Conservation (phyloP, 2,113 vertebrate species). For the Motacilla alba region DNA sequence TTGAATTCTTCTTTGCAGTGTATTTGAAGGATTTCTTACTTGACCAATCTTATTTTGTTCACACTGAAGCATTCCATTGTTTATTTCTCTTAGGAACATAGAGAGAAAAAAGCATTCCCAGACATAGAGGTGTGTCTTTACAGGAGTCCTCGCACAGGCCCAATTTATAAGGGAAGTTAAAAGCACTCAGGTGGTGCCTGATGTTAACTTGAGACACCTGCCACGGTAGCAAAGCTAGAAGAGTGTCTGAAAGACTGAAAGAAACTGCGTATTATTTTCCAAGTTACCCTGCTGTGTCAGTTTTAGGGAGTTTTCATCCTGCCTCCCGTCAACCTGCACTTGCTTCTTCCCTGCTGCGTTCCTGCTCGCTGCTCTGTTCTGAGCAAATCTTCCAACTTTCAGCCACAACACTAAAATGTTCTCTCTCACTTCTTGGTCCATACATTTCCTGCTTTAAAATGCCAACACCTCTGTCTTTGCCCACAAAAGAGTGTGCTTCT, state of each 20-base stretch:
- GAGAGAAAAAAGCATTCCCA: accelerated
- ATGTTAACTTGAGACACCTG: not conserved
- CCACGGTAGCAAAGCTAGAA: not conserved
- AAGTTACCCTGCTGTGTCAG: not conserved
- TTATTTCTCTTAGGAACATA: not conserved
- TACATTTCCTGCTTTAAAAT: not conserved
- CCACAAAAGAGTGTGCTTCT: not conserved
- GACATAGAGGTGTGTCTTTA: accelerated
- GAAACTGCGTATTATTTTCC: not conserved
- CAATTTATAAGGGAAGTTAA: not conserved
- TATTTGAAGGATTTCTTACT: not conserved
- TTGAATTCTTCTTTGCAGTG: not conserved
- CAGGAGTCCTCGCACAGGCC: accelerated
- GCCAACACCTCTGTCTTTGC: not conserved
- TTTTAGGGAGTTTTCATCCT: not conserved
- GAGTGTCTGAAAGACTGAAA: not conserved
- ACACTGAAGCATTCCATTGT: not conserved
- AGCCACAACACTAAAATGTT: not conserved
- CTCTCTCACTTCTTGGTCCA: not conserved
- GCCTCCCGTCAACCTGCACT: not conserved
- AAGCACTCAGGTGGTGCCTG: not conserved
- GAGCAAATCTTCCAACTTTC: not conserved
- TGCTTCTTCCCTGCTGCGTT: not conserved
- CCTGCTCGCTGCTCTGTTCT: accelerated
- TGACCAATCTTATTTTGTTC: not conserved